Conservation (phyloP, 2,113 vertebrate species). For the Nipponia nippon region DNA sequence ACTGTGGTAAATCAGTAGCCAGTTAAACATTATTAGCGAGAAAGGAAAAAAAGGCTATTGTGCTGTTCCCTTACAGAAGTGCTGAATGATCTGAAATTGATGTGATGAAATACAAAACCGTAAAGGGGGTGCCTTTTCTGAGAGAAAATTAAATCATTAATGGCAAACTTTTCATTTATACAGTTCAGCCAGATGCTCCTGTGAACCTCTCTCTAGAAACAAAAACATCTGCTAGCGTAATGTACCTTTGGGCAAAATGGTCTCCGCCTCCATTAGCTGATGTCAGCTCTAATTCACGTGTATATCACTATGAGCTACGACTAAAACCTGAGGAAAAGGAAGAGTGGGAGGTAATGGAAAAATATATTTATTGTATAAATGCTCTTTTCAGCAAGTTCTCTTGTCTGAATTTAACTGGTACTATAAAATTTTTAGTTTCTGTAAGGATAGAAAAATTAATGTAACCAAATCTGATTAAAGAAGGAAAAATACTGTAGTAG, state of each 20-base stretch:
- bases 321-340: constrained; percentile 77
- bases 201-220: constrained; percentile 75
- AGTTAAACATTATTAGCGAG: not conserved
- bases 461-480: not conserved
- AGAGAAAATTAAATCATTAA: not conserved
- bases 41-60: not conserved
- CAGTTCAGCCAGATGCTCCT: constrained; percentile 88
- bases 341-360: constrained; percentile 85
- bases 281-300: constrained; percentile 81
- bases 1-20: not conserved
- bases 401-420: not conserved
- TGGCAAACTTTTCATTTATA: constrained; percentile 15
- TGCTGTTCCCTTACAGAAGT: not conserved
- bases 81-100: not conserved
- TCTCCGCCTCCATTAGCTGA: constrained; percentile 77
- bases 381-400: not conserved
- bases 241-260: constrained; percentile 83
- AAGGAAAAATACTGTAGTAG: not conserved
- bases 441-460: not conserved
- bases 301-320: constrained; percentile 85
- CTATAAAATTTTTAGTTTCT: not conserved
- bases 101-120: not conserved
- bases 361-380: not conserved
- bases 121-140: not conserved
- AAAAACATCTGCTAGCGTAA: constrained; percentile 57